Conservation (phyloP, 2,888 invertebrate genomes). For the Tuberolachnus salignus region DNA sequence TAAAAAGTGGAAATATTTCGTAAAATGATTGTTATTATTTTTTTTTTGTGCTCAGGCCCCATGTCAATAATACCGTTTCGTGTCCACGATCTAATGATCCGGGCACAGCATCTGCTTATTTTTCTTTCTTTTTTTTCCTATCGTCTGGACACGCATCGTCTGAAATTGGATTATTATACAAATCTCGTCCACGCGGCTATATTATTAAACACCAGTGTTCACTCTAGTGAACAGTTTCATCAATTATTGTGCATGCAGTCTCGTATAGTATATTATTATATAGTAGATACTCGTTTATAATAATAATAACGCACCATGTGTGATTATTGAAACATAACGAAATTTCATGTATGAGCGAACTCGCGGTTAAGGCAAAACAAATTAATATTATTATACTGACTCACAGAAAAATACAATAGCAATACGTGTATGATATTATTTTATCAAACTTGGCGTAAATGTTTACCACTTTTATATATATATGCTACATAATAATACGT, state of each 20-base stretch:
- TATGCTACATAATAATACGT: neutral
- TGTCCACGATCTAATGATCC: conserved; percentile 52
- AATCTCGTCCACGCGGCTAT: conserved; percentile 36
- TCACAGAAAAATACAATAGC: conserved; percentile 2
- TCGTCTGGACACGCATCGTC: conserved; percentile 53
- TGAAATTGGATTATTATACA: conserved; percentile 46
- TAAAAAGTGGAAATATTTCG: conserved; percentile 26
- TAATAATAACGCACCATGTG: conserved; percentile 51
- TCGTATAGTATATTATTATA: conserved; percentile 33
- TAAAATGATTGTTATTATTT: conserved; percentile 31
- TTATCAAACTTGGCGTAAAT: neutral
- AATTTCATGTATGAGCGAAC: conserved; percentile 56
- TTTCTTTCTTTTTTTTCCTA: conserved; percentile 30
- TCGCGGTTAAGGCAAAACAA: conserved; percentile 51
- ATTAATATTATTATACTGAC: conserved; percentile 47
- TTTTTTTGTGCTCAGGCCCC: conserved; percentile 46
- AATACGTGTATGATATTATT: conserved; percentile 4
- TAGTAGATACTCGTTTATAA: conserved; percentile 26
- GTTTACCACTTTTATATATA: neutral
- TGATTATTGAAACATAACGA: conserved; percentile 56
- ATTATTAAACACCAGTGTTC: conserved; percentile 47
- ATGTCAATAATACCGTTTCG: conserved; percentile 53
- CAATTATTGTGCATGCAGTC: conserved; percentile 37
- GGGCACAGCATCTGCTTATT: conserved; percentile 54
- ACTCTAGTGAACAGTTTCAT: conserved; percentile 48